Evolutionary conservation across 2,113 vertebrate species (phyloP), one percentile per base, ranked within the genome.

Genomic region (Tragelaphus scriptus): DNA sequence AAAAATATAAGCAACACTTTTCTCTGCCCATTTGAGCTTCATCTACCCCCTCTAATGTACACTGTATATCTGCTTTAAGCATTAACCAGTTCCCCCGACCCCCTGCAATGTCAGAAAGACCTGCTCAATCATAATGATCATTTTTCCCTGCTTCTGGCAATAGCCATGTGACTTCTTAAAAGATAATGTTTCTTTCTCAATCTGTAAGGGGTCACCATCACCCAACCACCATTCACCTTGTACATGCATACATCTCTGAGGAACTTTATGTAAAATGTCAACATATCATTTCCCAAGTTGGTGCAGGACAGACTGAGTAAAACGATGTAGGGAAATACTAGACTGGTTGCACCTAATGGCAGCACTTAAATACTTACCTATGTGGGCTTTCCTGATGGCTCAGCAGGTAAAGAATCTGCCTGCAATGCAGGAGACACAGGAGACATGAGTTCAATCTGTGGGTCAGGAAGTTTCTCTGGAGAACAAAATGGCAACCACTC

Each of bases 41-140:
- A 21, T 53, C 49, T 32, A 12, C 23, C 11, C 49, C 11, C 17
- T 82, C 30, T n/a, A 82, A 12, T 13, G 3, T 82, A 3, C 49
- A 2, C 2, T 82, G 30, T 21, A 21, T 32, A n/a, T n/a, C 30
- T 82, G 9, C 17, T 21, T n/a, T 82, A 23, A 53, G 11, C 19
- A n/a, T 53, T 53, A 82, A 32, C 10, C 80, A n/a, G 49, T 32
- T 65, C 3, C 32, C 63, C 7, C 16, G 30, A 17, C 63, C 2
- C 30, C 49, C 49, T 2, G 0, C 3, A 1, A n/a, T 0, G 3
- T 51, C 30, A 82, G 49, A 55, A 82, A n/a, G 32, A n/a, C 49
- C 30, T 82, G 49, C 30, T 82, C 17, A 82, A 7, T 19, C 1
- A 55, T 82, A 82, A 53, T 3, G 0, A 13, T 32, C 9, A 12